These are phyloP conservation scores for Lamellibrachia satsuma DNA, from an alignment of 2,888 invertebrate species.

Conservation along the genomic window DNA sequence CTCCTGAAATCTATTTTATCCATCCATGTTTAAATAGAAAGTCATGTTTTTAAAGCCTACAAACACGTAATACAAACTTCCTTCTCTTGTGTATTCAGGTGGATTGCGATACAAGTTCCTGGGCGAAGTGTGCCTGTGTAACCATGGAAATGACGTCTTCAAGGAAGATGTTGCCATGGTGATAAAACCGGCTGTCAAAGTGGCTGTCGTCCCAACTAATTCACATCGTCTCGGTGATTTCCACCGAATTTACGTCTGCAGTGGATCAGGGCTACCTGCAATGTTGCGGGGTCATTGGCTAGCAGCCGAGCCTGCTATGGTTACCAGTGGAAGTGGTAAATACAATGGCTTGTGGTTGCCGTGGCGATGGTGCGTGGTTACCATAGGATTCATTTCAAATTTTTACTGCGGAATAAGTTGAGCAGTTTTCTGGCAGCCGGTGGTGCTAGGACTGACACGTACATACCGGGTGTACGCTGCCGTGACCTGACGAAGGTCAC, in stretches of 20 bases:
- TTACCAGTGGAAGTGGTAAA: not conserved
- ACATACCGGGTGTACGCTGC: too few relatives aligned
- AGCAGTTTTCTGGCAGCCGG: not conserved
- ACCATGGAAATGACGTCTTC: not conserved
- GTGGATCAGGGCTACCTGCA: not conserved
- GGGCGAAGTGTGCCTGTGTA: constrained; percentile 6
- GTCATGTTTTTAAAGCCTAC: too few relatives aligned
- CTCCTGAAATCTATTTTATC: too few relatives aligned
- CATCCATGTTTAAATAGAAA: too few relatives aligned
- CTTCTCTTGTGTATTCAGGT: not conserved
- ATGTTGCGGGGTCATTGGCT: not conserved
- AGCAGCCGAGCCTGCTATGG: not conserved
- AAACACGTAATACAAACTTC: not conserved
- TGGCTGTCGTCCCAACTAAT: not conserved
- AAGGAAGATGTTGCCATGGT: not conserved
- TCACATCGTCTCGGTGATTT: not conserved
- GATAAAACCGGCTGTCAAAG: not conserved
- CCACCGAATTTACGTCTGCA: not conserved
- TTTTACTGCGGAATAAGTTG: not conserved
- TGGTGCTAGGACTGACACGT: not conserved
- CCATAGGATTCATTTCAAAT: not conserved
- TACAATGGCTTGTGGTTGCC: not conserved
- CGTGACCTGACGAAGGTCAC: not conserved
- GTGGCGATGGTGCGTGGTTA: not conserved
- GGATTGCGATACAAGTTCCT: not conserved